Base-by-base conservation (phyloP, 2,888 invertebrate genomes). In the Oligia fasciuncula region DNA sequence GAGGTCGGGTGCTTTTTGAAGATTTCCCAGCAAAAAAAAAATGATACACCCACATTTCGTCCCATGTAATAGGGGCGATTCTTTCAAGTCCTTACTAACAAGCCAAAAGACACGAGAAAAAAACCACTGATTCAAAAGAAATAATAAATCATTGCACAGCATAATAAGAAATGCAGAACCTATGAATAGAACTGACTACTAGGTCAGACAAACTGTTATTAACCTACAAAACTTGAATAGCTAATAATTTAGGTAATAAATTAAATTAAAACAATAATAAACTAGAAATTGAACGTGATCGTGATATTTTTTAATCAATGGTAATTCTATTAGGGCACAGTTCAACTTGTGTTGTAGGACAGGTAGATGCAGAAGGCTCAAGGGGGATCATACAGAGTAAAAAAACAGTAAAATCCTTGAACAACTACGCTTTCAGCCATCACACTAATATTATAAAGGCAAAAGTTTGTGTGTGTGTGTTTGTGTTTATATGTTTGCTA, bases 241-340 rank as follows among this genome's bases (percentile, higher is more conserved):
- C 67, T 76, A 77, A 84, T 84, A 83, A 86, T 81, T 84, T 82
- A 79, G 70, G 71, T 77, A 81, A 87, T 85, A 82, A 83, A 84
- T 85, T 87, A 87, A 86, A 84, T 80, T 79, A 81, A 81, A 77
- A 80, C 86, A 86, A 89, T 83, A 88, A 83, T 80, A 86, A 83
- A 83, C 67, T 76, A 77, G 68, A 79, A 65, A 68, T 66, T 74
- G 76, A 69, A 87, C 81, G 81, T 60, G 80, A 66, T 87, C 87
- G 88, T 87, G 87, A 87, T 88, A 84, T 81, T 88, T 89, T 89
- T 86, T 88, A 89, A 89, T 87, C 79, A 86, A 82, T 84, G 70
- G 75, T 86, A 83, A 81, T 86, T 80, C 79, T 86, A 76, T 83
- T 84, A 84, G 88, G 85, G 79, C 86, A 87, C 79, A 85, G 89